phyloP scores from a whole-genome alignment of 2,113 vertebrate species.

The Corapipo altera region DNA sequence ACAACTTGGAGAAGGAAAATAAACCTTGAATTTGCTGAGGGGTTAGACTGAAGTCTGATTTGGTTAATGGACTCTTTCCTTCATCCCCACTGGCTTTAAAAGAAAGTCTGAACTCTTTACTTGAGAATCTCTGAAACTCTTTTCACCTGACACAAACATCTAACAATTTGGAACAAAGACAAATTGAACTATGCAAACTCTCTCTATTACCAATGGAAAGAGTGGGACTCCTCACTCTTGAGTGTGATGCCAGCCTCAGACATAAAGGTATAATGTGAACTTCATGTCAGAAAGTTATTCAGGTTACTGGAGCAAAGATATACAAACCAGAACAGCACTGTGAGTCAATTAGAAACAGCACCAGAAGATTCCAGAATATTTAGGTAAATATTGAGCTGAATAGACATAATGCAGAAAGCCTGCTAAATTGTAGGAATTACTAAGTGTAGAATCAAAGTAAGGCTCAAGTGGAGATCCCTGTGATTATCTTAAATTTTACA shows the following conservation, averaged over 20 bases:
- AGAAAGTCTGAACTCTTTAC: not conserved
- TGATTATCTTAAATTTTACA: not conserved
- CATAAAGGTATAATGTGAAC: not conserved
- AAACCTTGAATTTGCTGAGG: not conserved
- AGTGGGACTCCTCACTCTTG: not conserved
- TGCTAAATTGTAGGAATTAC: not conserved
- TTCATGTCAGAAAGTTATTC: not conserved
- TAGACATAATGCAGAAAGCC: not conserved
- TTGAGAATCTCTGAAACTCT: not conserved
- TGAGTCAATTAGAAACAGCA: not conserved
- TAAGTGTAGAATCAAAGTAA: not conserved
- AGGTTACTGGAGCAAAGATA: not conserved
- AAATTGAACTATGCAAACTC: not conserved
- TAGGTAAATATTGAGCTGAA: not conserved
- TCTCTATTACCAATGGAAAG: not conserved
- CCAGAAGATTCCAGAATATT: not conserved
- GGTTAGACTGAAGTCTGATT: not conserved
- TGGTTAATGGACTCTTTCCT: not conserved
- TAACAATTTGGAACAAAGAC: not conserved
- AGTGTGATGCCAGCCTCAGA: not conserved
- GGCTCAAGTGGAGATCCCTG: not conserved
- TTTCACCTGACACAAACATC: not conserved
- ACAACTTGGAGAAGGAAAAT: not conserved
- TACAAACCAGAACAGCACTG: fast-evolving
- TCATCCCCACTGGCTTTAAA: not conserved